Conservation (phyloP, 2,888 invertebrate species). For the Siphlonurus alternatus region DNA sequence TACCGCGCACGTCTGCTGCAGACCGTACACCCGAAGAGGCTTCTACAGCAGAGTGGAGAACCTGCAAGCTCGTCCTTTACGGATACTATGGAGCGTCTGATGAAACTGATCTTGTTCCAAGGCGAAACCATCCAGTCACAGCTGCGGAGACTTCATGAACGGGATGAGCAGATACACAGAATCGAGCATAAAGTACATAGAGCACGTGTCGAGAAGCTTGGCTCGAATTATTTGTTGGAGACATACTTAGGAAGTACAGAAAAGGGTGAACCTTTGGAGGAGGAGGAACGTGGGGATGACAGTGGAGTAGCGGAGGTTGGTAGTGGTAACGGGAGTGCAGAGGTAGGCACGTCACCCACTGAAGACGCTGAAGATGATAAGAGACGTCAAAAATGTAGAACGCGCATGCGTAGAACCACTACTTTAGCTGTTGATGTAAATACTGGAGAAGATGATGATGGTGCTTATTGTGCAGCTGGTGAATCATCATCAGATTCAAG, state of each 20-base stretch:
- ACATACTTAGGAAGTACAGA: conserved; percentile 45
- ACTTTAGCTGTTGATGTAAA: conserved; percentile 16
- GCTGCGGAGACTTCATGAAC: conserved; percentile 34
- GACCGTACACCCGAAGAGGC: conserved; percentile 22
- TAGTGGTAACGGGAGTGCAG: conserved; percentile 33
- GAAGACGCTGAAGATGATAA: background rate
- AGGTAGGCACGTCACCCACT: background rate
- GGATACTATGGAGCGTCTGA: conserved; percentile 32
- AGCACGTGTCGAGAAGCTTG: conserved; percentile 52
- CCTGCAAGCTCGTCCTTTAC: conserved; percentile 22
- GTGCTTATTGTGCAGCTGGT: conserved; percentile 16
- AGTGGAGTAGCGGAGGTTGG: conserved; percentile 46
- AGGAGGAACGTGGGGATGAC: conserved; percentile 26
- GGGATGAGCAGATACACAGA: conserved; percentile 60
- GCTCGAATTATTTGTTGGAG: conserved; percentile 62
- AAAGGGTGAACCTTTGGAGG: conserved; percentile 17
- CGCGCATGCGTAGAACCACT: background rate
- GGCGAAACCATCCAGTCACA: conserved; percentile 37
- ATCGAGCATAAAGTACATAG: conserved; percentile 63
- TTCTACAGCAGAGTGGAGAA: conserved; percentile 20
- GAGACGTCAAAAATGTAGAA: background rate
- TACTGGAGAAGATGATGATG: conserved; percentile 24
- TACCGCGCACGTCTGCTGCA: conserved; percentile 12
- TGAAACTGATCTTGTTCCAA: conserved; percentile 39
- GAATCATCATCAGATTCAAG: background rate